phyloP scores from a whole-genome alignment of 2,888 invertebrate species.

The Exephanes ischioxanthus region DNA sequence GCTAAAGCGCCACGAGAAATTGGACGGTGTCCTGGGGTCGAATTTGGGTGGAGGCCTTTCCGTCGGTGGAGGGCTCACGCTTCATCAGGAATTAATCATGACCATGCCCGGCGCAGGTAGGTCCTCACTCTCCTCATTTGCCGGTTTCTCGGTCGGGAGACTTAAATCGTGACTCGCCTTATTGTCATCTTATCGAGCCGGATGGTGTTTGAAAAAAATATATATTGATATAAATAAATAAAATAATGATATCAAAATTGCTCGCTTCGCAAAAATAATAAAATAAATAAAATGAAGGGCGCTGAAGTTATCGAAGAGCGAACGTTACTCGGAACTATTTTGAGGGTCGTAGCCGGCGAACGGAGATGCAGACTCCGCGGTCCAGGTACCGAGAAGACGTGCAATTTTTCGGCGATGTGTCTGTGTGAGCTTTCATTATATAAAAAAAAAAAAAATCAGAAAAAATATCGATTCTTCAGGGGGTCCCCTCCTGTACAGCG shows the following conservation, averaged over 20 bases:
- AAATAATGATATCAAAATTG: background rate
- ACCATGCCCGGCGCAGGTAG: constrained; percentile 82
- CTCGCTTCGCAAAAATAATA: background rate
- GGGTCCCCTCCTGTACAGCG: background rate
- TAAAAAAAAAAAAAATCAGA: background rate
- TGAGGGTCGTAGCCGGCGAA: background rate
- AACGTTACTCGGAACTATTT: background rate
- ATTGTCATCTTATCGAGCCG: constrained; percentile 7
- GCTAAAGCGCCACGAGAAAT: constrained; percentile 88
- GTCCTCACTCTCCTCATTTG: constrained; percentile 50
- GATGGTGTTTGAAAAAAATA: background rate
- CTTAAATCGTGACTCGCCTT: background rate
- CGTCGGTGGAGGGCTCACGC: constrained; percentile 82
- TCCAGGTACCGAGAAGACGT: background rate
- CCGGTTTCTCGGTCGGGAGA: constrained; percentile 19
- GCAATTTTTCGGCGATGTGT: background rate
- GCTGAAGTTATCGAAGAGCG: background rate
- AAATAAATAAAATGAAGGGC: background rate
- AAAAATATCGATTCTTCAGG: constrained; percentile 42
- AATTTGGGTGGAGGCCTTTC: constrained; percentile 83
- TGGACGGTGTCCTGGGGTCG: constrained; percentile 84
- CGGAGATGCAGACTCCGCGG: background rate
- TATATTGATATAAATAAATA: background rate
- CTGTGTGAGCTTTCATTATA: background rate
- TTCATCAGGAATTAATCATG: constrained; percentile 84